Conservation (phyloP, 2,888 invertebrate species). For the Lycia hirtaria region DNA sequence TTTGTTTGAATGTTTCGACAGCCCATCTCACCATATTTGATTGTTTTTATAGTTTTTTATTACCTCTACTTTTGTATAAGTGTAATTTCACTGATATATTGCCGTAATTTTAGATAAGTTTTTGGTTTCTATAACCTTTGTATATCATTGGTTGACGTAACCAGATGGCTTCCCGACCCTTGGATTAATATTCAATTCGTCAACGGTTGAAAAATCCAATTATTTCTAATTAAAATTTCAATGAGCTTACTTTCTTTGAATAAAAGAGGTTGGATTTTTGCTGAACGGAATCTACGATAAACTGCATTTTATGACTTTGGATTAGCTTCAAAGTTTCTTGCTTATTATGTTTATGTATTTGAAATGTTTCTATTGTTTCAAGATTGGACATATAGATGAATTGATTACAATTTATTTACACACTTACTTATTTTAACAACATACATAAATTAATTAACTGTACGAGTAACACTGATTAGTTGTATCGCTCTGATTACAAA, state of each 20-base stretch:
- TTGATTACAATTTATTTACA: no score
- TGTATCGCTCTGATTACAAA: no score
- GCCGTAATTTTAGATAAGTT: not conserved
- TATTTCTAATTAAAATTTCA: conserved; percentile 40
- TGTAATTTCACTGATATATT: conserved; percentile 2
- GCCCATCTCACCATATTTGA: no score
- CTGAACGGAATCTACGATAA: conserved; percentile 1
- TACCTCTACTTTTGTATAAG: not conserved
- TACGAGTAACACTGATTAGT: no score
- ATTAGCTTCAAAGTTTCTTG: not conserved
- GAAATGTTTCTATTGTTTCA: no score
- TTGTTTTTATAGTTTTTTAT: not conserved
- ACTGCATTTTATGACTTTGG: not conserved
- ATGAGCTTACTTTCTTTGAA: conserved; percentile 26
- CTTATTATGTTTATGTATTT: not conserved
- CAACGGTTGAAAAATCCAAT: conserved; percentile 37
- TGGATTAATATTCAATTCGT: conserved; percentile 40
- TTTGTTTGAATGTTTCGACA: no score
- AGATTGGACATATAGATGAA: no score
- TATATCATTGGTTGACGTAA: not conserved
- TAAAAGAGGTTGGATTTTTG: conserved; percentile 10
- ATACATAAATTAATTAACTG: no score
- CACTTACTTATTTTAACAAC: no score
- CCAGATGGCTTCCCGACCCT: conserved; percentile 25
- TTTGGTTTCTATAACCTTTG: not conserved